These are phyloP conservation scores for Biston betularia DNA, from an alignment of 2,888 invertebrate species.

Conservation along the genomic window DNA sequence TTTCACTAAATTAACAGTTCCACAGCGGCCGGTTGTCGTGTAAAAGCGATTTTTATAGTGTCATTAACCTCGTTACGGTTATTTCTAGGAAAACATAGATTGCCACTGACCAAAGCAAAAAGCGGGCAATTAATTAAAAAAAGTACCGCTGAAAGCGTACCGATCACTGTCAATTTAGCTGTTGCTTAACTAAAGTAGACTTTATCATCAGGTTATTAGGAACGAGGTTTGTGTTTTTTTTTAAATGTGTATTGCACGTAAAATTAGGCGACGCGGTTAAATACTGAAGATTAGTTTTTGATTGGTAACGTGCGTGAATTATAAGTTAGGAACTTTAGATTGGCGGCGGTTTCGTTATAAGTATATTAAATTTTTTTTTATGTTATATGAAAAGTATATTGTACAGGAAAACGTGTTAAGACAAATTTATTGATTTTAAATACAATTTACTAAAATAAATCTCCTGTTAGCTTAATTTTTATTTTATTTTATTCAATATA, in stretches of 20 bases:
- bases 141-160: conserved; percentile 61
- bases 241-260: conserved; percentile 16
- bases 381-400: neutral
- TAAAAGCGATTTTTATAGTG: conserved; percentile 51
- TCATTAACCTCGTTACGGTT: conserved; percentile 69
- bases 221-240: neutral
- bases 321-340: conserved; percentile 33
- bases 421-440: neutral
- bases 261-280: conserved; percentile 22
- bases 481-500: too few relatives aligned
- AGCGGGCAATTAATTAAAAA: conserved; percentile 75
- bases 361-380: neutral
- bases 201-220: neutral
- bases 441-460: too few relatives aligned
- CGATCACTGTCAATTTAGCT: conserved; percentile 28
- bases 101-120: conserved; percentile 66
- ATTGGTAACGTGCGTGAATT: conserved; percentile 27
- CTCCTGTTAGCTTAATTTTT: too few relatives aligned
- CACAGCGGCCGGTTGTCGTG: conserved; percentile 35
- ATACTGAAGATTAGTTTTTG: conserved; percentile 24
- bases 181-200: neutral
- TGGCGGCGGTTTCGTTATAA: neutral
- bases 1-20: conserved; percentile 54
- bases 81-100: conserved; percentile 69
- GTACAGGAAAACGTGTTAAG: neutral